A percentile compares a stretch with the other conserved stretches of the same genome.
phyloP scores from a whole-genome alignment of 2,888 invertebrate species.

The Heterodera filipjevi region DNA sequence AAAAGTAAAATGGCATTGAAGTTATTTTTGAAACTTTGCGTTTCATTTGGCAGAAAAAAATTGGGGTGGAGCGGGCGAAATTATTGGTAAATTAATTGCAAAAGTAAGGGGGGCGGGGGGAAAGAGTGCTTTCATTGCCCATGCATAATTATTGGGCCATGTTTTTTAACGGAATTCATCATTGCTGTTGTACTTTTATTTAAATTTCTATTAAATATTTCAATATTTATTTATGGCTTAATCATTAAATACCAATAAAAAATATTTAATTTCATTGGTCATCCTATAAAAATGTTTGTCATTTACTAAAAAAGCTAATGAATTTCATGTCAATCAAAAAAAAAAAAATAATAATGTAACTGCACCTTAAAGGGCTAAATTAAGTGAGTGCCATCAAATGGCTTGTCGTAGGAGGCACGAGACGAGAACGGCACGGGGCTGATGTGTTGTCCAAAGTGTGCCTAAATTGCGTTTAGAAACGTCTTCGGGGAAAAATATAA shows the following conservation, averaged over 20 bases:
- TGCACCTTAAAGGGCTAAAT: background rate
- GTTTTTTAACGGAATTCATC: too few relatives aligned
- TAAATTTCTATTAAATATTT: too few relatives aligned
- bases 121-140: background rate
- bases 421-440: background rate
- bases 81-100: background rate
- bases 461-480: background rate
- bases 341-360: too few relatives aligned
- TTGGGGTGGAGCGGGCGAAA: too few relatives aligned
- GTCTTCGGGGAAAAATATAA: background rate
- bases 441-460: background rate
- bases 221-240: background rate
- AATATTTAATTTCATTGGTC: background rate
- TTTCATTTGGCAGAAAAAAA: constrained; percentile 16
- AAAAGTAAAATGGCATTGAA: background rate
- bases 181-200: too few relatives aligned
- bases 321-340: background rate
- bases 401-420: background rate
- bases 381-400: background rate
- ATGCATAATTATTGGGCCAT: too few relatives aligned
- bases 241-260: background rate
- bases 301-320: background rate
- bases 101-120: background rate
- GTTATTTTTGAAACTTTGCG: background rate
- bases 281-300: too few relatives aligned